A percentile compares a stretch with the other conserved stretches of the same genome.
These are phyloP conservation scores for Cyanoderma ruficeps DNA, from an alignment of 2,113 vertebrate species.

Conservation along the genomic window DNA sequence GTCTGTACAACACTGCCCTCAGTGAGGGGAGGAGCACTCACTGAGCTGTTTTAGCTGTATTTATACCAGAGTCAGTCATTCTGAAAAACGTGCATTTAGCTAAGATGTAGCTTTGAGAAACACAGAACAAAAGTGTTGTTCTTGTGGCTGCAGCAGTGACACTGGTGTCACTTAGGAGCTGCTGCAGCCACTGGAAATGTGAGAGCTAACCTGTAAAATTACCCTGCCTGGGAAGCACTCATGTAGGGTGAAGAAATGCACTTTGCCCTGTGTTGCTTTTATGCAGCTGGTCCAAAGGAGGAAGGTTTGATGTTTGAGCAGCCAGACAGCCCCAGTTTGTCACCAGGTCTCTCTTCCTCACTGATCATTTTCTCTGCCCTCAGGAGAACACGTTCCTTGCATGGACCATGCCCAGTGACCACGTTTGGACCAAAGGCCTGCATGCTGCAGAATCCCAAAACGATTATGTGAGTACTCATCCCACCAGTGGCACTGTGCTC, in stretches of 20 bases:
- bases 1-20: neutral
- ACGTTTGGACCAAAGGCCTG: constrained; percentile 98
- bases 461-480: constrained; percentile 89
- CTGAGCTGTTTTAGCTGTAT: neutral
- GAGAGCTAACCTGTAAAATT: neutral
- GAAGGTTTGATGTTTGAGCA: neutral
- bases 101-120: neutral
- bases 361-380: rapidly evolving
- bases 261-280: neutral
- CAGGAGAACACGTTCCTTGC: constrained; percentile 92
- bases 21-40: neutral
- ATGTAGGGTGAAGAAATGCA: neutral
- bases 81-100: neutral
- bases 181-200: neutral
- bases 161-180: neutral
- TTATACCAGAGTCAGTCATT: neutral
- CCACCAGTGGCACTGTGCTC: neutral
- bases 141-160: neutral
- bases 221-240: neutral
- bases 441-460: constrained; percentile 93
- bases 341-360: neutral
- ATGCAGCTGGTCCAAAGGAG: neutral
- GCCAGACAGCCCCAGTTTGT: neutral
- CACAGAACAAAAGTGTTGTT: neutral
- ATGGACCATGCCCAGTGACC: constrained; percentile 96